Evolutionary conservation across 2,797 vertebrate species (phyloP).

Genomic region (Sebastes iracundus): DNA sequence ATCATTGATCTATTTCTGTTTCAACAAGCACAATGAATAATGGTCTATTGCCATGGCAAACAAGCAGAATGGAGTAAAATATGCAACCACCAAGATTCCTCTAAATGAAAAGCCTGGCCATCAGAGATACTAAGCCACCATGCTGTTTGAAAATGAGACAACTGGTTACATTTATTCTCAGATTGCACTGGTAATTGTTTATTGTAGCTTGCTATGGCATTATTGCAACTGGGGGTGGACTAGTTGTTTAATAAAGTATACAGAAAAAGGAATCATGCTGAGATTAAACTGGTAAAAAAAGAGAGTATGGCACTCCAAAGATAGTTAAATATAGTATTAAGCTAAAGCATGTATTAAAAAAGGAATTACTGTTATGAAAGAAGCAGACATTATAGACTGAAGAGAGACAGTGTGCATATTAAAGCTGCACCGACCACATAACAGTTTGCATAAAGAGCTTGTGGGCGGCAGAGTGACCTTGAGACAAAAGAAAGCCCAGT

Average conservation of each 20-base stretch:
- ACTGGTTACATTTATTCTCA: neutral
- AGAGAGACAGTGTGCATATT: neutral
- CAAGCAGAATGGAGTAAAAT: neutral
- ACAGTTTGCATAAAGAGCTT: conserved; percentile 13
- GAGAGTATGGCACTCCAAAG: neutral
- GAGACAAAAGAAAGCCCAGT: conserved; percentile 39
- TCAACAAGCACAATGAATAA: neutral
- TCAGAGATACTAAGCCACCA: neutral
- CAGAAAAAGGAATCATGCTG: neutral
- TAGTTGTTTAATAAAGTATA: neutral
- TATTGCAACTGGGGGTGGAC: neutral
- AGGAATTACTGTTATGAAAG: neutral
- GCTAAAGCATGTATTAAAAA: neutral
- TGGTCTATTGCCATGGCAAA: neutral
- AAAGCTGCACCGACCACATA: neutral
- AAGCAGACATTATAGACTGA: neutral
- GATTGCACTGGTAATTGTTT: neutral
- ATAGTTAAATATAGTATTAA: neutral
- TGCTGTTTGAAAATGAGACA: neutral
- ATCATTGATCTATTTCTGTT: neutral
- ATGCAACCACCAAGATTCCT: neutral
- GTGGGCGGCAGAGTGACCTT: conserved; percentile 60
- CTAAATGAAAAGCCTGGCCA: neutral
- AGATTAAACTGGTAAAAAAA: neutral
- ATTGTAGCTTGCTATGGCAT: neutral